Base-by-base conservation (phyloP, 1,140 invertebrate species). In the Bombus waltoni region DNA sequence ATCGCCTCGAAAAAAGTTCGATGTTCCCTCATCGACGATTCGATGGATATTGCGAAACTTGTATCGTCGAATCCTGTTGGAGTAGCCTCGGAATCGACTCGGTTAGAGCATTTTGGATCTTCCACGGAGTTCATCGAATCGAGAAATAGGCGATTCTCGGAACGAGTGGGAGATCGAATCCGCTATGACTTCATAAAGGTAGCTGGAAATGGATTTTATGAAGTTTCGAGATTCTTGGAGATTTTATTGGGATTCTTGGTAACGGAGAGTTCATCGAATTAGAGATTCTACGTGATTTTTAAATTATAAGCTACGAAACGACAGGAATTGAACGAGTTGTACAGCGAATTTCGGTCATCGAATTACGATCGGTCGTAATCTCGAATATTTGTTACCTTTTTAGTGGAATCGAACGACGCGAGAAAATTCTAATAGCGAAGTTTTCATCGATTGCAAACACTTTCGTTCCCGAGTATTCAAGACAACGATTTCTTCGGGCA, bases 11-110 rank as follows among this genome's bases (percentile, higher is more conserved):
- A 44, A 70, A 80, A 70, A 80, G 78, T 68, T 53, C n/a, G 65
- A 79, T 40, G 77, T 22, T 62, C 59, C 3, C n/a, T 13, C 8
- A 40, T n/a, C 32, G 62, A 35, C 28, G 11, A 15, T 15, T 42
- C 53, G 75, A 77, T 40, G 77, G 65, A 68, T 80, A 80, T 70
- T 47, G 40, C 59, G n/a, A 44, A 32, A 44, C 40, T 66, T n/a
- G 76, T 66, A 66, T 79, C 62, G 62, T 22, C 42, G 40, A 42
- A 78, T 78, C 15, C 32, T 18, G 72, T 6, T 28, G 28, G 40
- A 32, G 42, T 10, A 13, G 15, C 25, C 6, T 9, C 74, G 76
- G 18, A 40, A 77, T 62, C 35, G 25, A 40, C 13, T 38, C 25
- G n/a, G 40, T 32, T 25, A 13, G 32, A 75, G 22, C 42, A 32